Evolutionary conservation across 2,113 vertebrate species (phyloP).

Genomic region (Melanerpes formicivorus): DNA sequence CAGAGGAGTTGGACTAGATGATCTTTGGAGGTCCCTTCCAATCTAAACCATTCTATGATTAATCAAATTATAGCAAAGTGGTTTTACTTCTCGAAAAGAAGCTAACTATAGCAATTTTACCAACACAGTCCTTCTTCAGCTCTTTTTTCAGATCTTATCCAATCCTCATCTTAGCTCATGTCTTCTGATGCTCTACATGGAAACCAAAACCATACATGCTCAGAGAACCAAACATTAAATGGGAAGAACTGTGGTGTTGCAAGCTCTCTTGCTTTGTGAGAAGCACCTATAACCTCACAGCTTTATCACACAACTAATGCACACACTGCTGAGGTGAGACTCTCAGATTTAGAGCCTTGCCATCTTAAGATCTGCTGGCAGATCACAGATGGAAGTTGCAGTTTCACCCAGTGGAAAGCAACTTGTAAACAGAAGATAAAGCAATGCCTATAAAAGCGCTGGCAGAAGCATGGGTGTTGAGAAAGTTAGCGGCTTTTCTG

Average conservation of each 20-base stretch:
- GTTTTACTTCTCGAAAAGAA: not conserved
- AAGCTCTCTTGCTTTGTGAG: not conserved
- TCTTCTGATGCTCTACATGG: not conserved
- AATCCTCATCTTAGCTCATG: not conserved
- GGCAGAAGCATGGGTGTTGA: not conserved
- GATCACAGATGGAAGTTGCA: not conserved
- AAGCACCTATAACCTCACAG: not conserved
- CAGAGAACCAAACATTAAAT: not conserved
- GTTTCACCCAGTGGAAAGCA: not conserved
- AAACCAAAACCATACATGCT: not conserved
- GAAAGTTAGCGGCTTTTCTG: constrained; percentile 1
- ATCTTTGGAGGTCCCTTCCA: no score
- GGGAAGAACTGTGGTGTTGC: not conserved
- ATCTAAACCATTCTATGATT: not conserved
- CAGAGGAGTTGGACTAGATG: no score
- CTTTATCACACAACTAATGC: not conserved
- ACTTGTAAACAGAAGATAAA: not conserved
- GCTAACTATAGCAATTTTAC: not conserved
- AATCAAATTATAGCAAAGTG: not conserved
- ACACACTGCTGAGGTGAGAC: not conserved
- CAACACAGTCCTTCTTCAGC: not conserved
- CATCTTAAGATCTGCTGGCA: not conserved
- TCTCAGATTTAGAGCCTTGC: not conserved
- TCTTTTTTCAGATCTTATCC: not conserved
- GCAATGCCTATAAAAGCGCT: not conserved